These are phyloP conservation scores for Ammodytes marinus DNA, from an alignment of 2,113 vertebrate genomes.

Conservation along the genomic window DNA sequence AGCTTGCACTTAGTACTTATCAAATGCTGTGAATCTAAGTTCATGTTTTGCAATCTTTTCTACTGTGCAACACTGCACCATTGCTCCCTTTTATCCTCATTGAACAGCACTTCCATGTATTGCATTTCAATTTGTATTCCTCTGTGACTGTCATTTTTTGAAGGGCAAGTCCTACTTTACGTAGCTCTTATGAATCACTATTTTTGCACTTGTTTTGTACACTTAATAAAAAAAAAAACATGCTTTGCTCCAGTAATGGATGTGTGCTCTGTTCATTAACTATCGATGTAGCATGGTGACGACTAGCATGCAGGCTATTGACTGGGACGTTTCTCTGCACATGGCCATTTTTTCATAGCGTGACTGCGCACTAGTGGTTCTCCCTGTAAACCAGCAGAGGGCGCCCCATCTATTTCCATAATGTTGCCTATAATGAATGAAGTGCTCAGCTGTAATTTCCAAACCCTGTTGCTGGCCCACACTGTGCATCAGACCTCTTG, in stretches of 20 bases:
- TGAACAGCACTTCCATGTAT: slow-evolving; percentile 56
- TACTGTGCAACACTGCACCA: slow-evolving; percentile 55
- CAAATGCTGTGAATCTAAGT: slow-evolving; percentile 72
- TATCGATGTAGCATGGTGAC: not conserved
- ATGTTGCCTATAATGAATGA: not conserved
- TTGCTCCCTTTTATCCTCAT: slow-evolving; percentile 55
- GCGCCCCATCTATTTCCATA: not conserved
- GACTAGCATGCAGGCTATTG: no score
- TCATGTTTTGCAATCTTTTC: slow-evolving; percentile 70
- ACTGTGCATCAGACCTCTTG: not conserved
- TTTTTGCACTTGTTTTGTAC: slow-evolving; percentile 89
- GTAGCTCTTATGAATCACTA: slow-evolving; percentile 80
- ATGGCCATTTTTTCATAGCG: not conserved
- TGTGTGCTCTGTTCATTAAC: not conserved
- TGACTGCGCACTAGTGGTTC: not conserved
- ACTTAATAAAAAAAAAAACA: slow-evolving; percentile 83
- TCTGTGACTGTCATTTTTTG: slow-evolving; percentile 66
- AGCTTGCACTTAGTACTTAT: slow-evolving; percentile 71
- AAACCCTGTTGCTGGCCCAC: not conserved
- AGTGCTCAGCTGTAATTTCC: not conserved
- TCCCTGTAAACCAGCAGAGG: slow-evolving; percentile 37
- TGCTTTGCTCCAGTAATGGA: slow-evolving; percentile 76
- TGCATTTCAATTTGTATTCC: slow-evolving; percentile 63
- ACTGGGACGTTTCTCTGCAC: not conserved
- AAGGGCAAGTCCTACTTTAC: slow-evolving; percentile 73